A percentile compares a stretch with the other conserved stretches of the same genome.
Evolutionary conservation across 2,797 vertebrate species (phyloP).

Genomic region (Meriones psammophilus): DNA sequence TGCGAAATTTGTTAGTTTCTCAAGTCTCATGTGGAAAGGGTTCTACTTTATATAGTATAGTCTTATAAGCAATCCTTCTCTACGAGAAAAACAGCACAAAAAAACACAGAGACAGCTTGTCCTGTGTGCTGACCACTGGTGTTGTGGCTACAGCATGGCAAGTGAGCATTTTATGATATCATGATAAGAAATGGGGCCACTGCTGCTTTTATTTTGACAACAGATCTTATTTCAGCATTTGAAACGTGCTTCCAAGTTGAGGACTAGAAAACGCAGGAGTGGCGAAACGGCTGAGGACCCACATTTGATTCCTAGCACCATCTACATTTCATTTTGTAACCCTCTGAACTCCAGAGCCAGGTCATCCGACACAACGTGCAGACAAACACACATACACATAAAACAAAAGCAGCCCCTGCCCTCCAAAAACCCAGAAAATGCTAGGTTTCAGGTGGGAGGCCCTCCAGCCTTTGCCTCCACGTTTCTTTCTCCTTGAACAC

Average conservation of each 20-base stretch:
- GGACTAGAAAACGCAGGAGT: background rate
- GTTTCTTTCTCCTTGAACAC: background rate
- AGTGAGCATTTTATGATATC: background rate
- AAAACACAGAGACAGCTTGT: background rate
- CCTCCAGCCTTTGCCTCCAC: background rate
- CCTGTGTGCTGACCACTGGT: background rate
- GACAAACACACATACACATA: background rate
- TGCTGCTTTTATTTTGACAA: conserved; percentile 4
- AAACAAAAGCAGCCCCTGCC: background rate
- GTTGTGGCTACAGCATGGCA: background rate
- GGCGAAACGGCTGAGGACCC: background rate
- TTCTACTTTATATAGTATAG: background rate
- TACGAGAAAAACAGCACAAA: background rate
- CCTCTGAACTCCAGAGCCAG: background rate
- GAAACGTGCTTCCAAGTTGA: conserved; percentile 50
- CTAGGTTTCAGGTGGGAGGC: background rate
- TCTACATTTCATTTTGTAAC: background rate
- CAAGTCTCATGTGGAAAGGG: conserved; percentile 37
- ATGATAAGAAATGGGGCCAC: background rate
- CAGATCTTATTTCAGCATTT: conserved; percentile 34
- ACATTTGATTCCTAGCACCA: background rate
- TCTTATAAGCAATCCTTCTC: background rate
- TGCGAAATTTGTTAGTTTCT: conserved; percentile 25
- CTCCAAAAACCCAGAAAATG: background rate
- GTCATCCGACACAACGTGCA: background rate